Base-by-base conservation (phyloP, 1,140 invertebrate genomes). In the Ceratina japonica region DNA sequence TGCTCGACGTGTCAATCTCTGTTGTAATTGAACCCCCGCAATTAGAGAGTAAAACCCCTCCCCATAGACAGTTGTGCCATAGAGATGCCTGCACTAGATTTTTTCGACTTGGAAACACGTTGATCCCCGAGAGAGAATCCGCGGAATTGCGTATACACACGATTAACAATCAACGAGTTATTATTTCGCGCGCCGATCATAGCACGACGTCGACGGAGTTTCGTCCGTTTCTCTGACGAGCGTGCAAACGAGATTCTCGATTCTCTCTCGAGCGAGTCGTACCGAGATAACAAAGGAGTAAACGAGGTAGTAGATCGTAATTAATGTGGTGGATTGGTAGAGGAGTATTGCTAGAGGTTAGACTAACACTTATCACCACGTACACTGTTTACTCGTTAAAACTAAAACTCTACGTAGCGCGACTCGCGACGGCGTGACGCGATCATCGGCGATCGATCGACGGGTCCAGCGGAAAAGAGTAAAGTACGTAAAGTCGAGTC, bases 1-100 rank as follows among this genome's bases (percentile, higher is more conserved):
- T 89, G 88, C 88, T 89, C 88, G 88, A 86, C 86, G 74, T 87
- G 80, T 86, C 85, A 86, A 78, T 79, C 66, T 86, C 65, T 86
- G 84, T 85, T 85, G 83, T 81, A 73, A 84, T 68, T 76, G 27
- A 84, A 52, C 80, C 79, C 83, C 75, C 27, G 66, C 65, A 85
- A 59, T 85, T 85, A 85, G 84, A 84, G 37, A 44, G 37, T 44
- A 44, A 44, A 44, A 44, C 37, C 54, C 68, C 20, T 59, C 80
- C 79, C 20, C 63, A n/a, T 85, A 85, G 83, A 85, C 27, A 75
- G 24, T 82, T 75, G 54, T 85, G 59, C 69, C 82, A 71, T 64
- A 84, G 83, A 74, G 51, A 82, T 85, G 84, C 84, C 63, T 85
- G 83, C 72, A 65, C 75, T 85, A 85, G 80, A 81, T 75, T 80